phyloP scores from a whole-genome alignment of 2,888 invertebrate genomes.

The Aradus depressus region DNA sequence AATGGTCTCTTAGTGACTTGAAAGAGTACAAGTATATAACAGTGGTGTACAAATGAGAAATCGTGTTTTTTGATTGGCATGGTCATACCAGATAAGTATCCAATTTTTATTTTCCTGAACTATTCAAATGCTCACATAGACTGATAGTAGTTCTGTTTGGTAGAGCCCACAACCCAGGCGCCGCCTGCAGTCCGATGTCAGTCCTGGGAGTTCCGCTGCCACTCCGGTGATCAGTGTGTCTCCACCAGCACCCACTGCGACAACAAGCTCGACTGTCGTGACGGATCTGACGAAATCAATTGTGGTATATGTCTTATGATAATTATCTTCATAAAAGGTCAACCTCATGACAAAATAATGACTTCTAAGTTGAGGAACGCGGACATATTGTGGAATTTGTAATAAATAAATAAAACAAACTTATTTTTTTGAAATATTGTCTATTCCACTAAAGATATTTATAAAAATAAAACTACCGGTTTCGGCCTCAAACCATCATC shows the following conservation, averaged over 20 bases:
- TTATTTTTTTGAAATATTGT: too few relatives aligned
- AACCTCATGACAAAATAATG: too few relatives aligned
- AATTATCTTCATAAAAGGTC: too few relatives aligned
- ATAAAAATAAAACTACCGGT: too few relatives aligned
- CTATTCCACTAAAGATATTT: too few relatives aligned
- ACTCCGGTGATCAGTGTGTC: slow-evolving; percentile 47
- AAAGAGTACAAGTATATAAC: too few relatives aligned
- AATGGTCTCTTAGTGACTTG: too few relatives aligned
- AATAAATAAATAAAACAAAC: too few relatives aligned
- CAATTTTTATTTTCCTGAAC: slow-evolving; percentile 11
- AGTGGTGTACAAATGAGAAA: too few relatives aligned
- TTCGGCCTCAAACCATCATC: too few relatives aligned
- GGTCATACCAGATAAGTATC: background rate
- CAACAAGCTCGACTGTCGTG: slow-evolving; percentile 52
- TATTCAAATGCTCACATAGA: background rate
- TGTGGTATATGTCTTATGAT: slow-evolving; percentile 41
- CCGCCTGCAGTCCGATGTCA: background rate
- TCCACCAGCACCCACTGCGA: slow-evolving; percentile 47
- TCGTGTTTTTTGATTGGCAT: background rate
- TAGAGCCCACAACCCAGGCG: background rate
- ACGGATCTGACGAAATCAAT: slow-evolving; percentile 43
- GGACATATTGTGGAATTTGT: too few relatives aligned
- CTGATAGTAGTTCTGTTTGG: background rate
- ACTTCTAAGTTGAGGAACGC: too few relatives aligned
- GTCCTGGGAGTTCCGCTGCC: slow-evolving; percentile 21